Evolutionary conservation across 1,140 invertebrate genomes (phyloP).

Genomic region (Apis cerana): DNA sequence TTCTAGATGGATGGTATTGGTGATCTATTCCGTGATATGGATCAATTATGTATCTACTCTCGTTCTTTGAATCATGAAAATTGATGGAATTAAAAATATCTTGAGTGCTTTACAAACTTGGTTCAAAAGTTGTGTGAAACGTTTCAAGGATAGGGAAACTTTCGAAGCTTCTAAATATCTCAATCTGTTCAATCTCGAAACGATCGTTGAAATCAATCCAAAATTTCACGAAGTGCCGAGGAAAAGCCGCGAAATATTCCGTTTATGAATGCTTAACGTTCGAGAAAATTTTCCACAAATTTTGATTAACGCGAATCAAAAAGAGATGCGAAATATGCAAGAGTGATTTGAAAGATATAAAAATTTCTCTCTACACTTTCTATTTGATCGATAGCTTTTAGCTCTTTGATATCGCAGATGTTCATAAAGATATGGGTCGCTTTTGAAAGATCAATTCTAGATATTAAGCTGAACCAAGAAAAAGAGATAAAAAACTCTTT

Average conservation of each 20-base stretch:
- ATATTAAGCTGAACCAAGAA: no score
- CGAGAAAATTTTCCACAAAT: background rate
- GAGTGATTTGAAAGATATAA: background rate
- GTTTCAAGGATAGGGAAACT: constrained; percentile 2
- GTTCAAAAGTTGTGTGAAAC: background rate
- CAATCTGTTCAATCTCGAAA: constrained; percentile 17
- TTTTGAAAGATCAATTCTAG: no score
- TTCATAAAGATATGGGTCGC: background rate
- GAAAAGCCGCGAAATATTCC: background rate
- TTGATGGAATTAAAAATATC: constrained; percentile 1
- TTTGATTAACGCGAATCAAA: background rate
- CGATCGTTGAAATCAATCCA: constrained; percentile 8
- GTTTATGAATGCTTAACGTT: constrained; percentile 17
- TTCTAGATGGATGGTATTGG: no score
- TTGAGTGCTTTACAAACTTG: background rate
- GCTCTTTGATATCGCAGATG: background rate
- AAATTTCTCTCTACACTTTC: background rate
- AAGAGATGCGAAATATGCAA: background rate
- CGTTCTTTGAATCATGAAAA: background rate
- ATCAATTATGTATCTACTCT: no score
- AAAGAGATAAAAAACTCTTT: no score
- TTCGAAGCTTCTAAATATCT: constrained; percentile 29
- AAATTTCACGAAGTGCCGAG: constrained; percentile 14
- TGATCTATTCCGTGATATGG: no score
- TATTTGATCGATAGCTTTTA: background rate